phyloP scores from a whole-genome alignment of 2,113 vertebrate genomes.

The Ailurus styani region DNA sequence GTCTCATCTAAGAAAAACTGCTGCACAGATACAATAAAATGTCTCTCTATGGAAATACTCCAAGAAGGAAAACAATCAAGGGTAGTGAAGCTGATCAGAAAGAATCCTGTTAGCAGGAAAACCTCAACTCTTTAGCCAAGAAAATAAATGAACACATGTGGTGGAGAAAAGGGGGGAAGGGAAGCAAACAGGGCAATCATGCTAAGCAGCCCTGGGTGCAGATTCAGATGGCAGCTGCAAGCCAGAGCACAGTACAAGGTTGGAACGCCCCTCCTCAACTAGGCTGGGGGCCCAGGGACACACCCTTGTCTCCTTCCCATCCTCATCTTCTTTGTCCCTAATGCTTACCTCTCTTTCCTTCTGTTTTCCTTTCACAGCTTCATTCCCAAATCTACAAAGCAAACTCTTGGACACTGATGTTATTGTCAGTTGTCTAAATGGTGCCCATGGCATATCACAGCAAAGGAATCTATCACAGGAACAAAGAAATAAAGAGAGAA shows the following conservation, averaged over 20 bases:
- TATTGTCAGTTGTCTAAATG: not conserved
- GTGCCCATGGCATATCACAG: not conserved
- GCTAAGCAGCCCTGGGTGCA: not conserved
- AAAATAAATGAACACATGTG: not conserved
- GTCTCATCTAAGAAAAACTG: not conserved
- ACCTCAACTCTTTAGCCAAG: not conserved
- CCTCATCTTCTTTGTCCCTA: not conserved
- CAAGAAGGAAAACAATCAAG: conserved; percentile 10
- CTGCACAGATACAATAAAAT: not conserved
- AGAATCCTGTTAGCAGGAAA: conserved; percentile 4
- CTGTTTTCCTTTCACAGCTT: not conserved
- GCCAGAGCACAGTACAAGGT: not conserved
- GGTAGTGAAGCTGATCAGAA: not conserved
- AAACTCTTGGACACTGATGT: not conserved
- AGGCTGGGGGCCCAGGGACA: not conserved
- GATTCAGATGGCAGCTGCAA: not conserved
- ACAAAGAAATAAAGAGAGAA: not conserved
- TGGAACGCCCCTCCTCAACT: not conserved
- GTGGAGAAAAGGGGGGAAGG: not conserved
- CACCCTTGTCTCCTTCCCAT: not conserved
- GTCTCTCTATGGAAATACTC: not conserved
- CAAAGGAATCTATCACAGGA: not conserved
- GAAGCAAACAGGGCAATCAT: not conserved
- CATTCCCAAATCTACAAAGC: not conserved
- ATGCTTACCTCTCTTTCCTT: not conserved